Conservation (phyloP, 2,113 vertebrate genomes). For the Marmota monax region DNA sequence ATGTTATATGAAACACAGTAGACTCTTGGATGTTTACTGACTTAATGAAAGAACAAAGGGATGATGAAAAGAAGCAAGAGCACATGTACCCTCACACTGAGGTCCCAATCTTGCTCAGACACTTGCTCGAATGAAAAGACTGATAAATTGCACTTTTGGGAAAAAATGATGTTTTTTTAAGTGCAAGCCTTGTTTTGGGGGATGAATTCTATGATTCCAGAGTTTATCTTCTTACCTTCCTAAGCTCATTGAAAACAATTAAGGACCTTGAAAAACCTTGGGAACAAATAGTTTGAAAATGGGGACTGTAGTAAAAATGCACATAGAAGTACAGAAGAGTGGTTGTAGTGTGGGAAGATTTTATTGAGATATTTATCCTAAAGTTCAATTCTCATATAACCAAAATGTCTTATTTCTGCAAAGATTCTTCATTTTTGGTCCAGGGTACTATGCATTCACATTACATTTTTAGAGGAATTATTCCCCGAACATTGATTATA, state of each 20-base stretch:
- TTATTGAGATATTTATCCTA: not conserved
- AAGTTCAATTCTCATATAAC: not conserved
- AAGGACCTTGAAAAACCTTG: not conserved
- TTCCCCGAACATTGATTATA: not conserved
- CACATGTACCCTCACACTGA: not conserved
- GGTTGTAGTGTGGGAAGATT: not conserved
- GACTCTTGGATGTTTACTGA: not conserved
- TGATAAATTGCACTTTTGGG: not conserved
- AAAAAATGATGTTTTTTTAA: not conserved
- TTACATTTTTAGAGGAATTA: not conserved
- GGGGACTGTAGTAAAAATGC: not conserved
- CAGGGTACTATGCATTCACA: not conserved
- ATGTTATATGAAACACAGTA: not conserved
- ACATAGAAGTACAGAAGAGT: not conserved
- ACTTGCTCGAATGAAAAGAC: not conserved
- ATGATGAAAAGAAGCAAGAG: not conserved
- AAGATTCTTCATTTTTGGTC: not conserved
- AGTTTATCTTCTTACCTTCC: not conserved
- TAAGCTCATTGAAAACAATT: not conserved
- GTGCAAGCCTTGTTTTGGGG: not conserved
- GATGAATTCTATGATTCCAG: not conserved
- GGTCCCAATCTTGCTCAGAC: not conserved
- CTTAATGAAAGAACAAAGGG: not conserved
- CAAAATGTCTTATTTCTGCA: not conserved
- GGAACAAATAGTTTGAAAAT: constrained; percentile 44